Conservation (phyloP, 2,113 vertebrate species). For the Nibea coibor region DNA sequence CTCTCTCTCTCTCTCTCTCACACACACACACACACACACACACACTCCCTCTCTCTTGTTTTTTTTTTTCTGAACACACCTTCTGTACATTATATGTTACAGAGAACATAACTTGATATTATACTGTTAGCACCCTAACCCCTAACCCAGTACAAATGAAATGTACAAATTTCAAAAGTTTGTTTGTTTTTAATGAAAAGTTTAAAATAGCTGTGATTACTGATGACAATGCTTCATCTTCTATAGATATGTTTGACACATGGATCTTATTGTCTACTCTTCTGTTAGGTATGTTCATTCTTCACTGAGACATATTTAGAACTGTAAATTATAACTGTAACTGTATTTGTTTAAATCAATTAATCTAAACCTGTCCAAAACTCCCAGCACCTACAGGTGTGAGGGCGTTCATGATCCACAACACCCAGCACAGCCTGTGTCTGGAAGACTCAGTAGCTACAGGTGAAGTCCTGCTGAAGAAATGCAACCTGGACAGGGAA, state of each 20-base stretch:
- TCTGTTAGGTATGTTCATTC: conserved; percentile 70
- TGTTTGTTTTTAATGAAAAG: conserved; percentile 2
- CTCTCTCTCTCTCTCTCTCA: too few relatives aligned
- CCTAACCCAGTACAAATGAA: too few relatives aligned
- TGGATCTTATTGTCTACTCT: conserved; percentile 70
- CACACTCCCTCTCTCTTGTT: too few relatives aligned
- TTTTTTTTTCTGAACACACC: too few relatives aligned
- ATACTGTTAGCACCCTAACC: too few relatives aligned
- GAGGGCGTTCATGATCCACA: conserved; percentile 76
- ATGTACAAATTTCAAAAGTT: not conserved
- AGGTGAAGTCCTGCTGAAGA: conserved; percentile 61
- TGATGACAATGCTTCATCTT: not conserved
- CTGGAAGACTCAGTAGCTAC: conserved; percentile 66
- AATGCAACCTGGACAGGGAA: conserved; percentile 71
- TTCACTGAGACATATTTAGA: not conserved
- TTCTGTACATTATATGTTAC: too few relatives aligned
- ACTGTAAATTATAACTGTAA: not conserved
- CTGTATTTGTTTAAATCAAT: not conserved
- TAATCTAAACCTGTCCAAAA: not conserved
- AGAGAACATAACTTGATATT: too few relatives aligned
- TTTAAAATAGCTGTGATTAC: not conserved
- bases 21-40: too few relatives aligned
- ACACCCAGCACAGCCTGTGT: conserved; percentile 71
- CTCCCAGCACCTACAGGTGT: conserved; percentile 55
- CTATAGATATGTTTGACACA: conserved; percentile 67